These are phyloP conservation scores for Saguinus midas DNA, from an alignment of 2,113 vertebrate species.

Conservation along the genomic window DNA sequence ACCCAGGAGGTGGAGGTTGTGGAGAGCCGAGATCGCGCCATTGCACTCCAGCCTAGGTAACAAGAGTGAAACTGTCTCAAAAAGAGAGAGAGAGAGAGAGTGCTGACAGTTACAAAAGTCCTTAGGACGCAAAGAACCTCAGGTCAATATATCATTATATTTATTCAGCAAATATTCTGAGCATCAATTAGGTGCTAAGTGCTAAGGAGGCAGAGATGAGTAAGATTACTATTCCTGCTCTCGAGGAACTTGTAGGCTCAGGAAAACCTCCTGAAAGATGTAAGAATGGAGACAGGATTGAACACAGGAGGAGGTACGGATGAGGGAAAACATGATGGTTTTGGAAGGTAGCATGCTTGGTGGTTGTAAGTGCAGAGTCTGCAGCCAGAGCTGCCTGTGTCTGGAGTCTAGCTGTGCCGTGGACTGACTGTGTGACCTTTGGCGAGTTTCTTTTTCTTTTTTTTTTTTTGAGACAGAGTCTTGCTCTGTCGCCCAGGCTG, in stretches of 20 bases:
- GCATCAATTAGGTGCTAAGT: neutral
- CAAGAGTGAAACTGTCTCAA: too few species aligned
- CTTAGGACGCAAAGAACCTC: neutral
- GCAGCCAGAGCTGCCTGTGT: neutral
- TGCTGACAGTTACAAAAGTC: neutral
- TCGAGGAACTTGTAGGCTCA: neutral
- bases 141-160: neutral
- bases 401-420: neutral
- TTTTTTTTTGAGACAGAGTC: too few species aligned
- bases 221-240: neutral
- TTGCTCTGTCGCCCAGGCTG: too few species aligned
- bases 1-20: too few species aligned
- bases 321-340: neutral
- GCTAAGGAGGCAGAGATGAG: neutral
- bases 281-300: neutral
- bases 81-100: neutral
- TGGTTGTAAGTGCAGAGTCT: neutral
- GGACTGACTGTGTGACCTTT: neutral
- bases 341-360: neutral
- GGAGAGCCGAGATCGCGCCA: too few species aligned
- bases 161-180: neutral
- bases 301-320: neutral
- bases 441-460: neutral
- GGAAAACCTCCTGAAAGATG: neutral
- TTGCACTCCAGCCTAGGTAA: too few species aligned